Conservation (phyloP, 2,888 invertebrate genomes). For the Pinctada fucata region DNA sequence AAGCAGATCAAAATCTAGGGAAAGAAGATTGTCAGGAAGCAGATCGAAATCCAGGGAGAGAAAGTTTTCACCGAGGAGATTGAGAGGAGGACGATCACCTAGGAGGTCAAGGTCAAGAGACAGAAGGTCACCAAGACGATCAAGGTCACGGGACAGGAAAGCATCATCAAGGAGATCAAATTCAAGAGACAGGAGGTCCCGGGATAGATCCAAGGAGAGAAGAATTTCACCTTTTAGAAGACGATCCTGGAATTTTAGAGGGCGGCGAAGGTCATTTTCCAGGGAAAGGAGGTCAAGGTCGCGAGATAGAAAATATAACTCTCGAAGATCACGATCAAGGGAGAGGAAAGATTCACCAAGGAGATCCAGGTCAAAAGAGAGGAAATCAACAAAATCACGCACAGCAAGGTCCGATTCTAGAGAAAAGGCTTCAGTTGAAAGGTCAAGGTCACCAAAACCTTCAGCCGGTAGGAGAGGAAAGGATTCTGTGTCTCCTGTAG, state of each 20-base stretch:
- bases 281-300: neutral
- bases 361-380: no score
- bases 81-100: neutral
- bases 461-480: neutral
- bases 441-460: neutral
- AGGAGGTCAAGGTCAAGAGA: neutral
- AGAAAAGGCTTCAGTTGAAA: no score
- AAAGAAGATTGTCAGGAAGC: neutral
- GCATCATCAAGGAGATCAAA: neutral
- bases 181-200: neutral
- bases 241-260: neutral
- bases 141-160: slow-evolving; percentile 1
- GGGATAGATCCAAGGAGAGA: neutral
- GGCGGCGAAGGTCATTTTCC: neutral
- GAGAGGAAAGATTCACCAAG: neutral
- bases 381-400: no score
- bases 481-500: neutral
- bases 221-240: neutral
- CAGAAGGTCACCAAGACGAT: neutral
- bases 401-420: no score
- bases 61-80: neutral
- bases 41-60: neutral
- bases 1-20: neutral
- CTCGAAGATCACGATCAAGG: neutral
- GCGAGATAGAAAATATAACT: neutral